Conservation (phyloP, 2,888 invertebrate genomes). For the Branchipolynoe longqiensis region DNA sequence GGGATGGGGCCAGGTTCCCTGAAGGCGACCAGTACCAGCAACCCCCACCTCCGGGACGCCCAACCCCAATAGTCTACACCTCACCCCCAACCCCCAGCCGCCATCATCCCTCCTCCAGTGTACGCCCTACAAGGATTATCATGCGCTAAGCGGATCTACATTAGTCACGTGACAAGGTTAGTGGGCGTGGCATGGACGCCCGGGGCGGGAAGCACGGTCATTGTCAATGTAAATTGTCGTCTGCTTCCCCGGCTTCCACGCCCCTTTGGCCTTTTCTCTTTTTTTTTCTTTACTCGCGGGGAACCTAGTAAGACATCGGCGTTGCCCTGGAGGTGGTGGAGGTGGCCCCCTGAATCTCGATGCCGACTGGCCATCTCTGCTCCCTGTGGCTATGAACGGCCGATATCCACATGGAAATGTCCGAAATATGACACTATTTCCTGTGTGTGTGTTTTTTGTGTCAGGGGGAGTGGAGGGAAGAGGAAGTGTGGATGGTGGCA, state of each 20-base stretch:
- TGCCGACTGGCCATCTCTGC: not conserved
- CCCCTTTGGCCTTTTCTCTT: not conserved
- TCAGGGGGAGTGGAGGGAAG: no score
- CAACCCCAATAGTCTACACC: not conserved
- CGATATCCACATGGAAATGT: conserved; percentile 32
- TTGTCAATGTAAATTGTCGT: conserved; percentile 45
- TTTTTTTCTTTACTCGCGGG: conserved; percentile 5
- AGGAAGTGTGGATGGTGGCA: conserved; percentile 16
- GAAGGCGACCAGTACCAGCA: no score
- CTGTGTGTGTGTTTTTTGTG: no score
- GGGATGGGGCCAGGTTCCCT: no score
- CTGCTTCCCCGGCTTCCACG: not conserved
- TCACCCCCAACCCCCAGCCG: not conserved
- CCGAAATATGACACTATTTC: conserved; percentile 42
- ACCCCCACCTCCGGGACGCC: not conserved
- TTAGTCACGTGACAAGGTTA: conserved; percentile 32
- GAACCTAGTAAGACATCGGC: conserved; percentile 24
- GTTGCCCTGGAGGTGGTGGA: not conserved
- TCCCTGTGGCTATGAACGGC: not conserved
- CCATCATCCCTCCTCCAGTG: not conserved
- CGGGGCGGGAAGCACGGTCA: not conserved
- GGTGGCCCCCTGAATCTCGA: no score
- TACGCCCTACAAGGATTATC: not conserved
- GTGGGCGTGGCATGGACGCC: conserved; percentile 4
- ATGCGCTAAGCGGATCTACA: conserved; percentile 23